Evolutionary conservation across 2,113 vertebrate genomes (phyloP), one percentile per base, ranked within the genome.

Genomic region (Nematolebias whitei): DNA sequence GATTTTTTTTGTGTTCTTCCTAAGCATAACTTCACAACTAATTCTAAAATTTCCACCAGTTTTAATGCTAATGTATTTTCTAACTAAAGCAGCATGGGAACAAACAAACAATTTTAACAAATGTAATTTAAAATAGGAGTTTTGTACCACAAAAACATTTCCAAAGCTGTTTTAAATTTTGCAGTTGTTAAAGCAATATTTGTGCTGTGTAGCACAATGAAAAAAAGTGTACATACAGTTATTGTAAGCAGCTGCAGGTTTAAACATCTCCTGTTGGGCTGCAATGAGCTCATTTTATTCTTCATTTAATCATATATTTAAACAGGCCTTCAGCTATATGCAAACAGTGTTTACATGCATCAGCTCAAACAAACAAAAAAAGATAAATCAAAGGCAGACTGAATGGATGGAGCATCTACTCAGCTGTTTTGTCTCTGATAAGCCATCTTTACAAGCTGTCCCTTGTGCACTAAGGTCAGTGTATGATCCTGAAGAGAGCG

Each of bases 381-480:
- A 18, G 51, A n/a, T 7, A 52, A 43, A 77, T 81, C 15, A 82
- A 58, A 80, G 15, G 32, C 43, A 39, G 16, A 14, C 0, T 20
- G 5, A 0, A 2, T 11, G 43, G 26, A n/a, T 12, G 1, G 1
- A 54, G 41, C 19, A 56, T 82, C 16, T 68, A 71, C 84, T 79
- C 49, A 29, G 26, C 7, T 29, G 20, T 60, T 40, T 52, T 62
- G 12, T 56, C 39, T 53, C 22, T 12, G 14, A 47, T 16, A 49
- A 18, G n/a, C n/a, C 80, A 15, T 13, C 40, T 44, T 1, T 44
- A 18, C 23, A 18, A 24, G 1, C 16, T 26, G 48, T 1, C 12
- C 14, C 3, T 6, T 49, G 20, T 47, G 48, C 24, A 57, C 3
- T 16, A 54, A 44, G 2, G 24, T 14, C 19, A 11, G 40, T 41